These are phyloP conservation scores for Choristoneura fumiferana DNA, from an alignment of 1,140 invertebrate genomes.

Conservation along the genomic window DNA sequence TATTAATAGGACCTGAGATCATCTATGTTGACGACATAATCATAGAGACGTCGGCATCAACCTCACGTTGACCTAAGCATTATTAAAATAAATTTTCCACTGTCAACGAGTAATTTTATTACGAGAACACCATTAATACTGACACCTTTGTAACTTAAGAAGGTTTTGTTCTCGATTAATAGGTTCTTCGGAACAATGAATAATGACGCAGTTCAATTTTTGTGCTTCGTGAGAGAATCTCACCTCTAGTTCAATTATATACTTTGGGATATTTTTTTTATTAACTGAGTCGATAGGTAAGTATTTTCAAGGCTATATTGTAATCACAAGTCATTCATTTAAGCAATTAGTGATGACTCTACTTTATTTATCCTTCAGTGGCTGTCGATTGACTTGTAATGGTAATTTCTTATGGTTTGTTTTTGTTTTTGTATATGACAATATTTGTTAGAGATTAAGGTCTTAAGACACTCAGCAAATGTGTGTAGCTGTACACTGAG, in stretches of 20 bases:
- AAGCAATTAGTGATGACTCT: not conserved
- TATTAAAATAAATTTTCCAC: too few species aligned
- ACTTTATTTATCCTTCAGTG: not conserved
- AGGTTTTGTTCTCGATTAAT: conserved; percentile 4
- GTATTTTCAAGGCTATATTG: conserved; percentile 11
- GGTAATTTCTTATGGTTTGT: too few species aligned
- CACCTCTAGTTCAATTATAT: not conserved
- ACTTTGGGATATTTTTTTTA: not conserved
- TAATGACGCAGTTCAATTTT: conserved; percentile 7
- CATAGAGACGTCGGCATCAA: too few species aligned
- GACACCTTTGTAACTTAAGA: conserved; percentile 5
- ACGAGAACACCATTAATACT: conserved; percentile 5
- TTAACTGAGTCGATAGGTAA: not conserved
- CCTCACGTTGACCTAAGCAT: too few species aligned
- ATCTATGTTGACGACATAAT: too few species aligned
- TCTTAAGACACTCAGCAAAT: too few species aligned
- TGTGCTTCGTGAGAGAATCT: conserved; percentile 2
- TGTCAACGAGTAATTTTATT: not conserved
- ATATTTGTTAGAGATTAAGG: too few species aligned
- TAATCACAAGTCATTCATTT: not conserved
- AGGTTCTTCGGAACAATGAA: not conserved
- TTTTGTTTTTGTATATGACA: too few species aligned
- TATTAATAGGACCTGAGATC: too few species aligned
- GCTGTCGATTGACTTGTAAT: too few species aligned
- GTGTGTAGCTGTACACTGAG: too few species aligned